A percentile compares a stretch with the other conserved stretches of the same genome.
Evolutionary conservation across 2,113 vertebrate genomes (phyloP).

Genomic region (Henicopernis longicauda): DNA sequence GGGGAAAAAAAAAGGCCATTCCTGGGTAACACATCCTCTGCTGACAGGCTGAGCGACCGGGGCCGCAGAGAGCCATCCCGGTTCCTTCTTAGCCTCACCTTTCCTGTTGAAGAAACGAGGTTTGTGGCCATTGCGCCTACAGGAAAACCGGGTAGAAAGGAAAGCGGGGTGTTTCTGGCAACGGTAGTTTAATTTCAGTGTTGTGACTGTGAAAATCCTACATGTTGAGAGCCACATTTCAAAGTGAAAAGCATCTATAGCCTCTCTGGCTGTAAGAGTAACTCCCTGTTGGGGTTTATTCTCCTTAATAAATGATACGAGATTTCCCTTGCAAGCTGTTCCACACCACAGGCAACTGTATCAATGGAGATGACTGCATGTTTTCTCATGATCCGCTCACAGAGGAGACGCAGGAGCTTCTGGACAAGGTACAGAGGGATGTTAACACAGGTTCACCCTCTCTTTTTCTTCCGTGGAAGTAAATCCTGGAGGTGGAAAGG

Average conservation of each 20-base stretch:
- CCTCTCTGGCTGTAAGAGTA: not conserved
- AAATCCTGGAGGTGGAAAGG: not conserved
- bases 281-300: not conserved
- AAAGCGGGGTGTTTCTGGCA: rapidly evolving
- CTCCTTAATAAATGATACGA: constrained; percentile 79
- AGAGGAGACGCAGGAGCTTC: constrained; percentile 87
- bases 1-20: rapidly evolving
- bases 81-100: not conserved
- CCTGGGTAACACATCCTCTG: too few species aligned
- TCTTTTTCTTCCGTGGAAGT: too few species aligned
- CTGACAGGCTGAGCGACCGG: not conserved
- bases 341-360: constrained; percentile 94
- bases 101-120: not conserved
- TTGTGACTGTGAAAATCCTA: rapidly evolving
- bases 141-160: rapidly evolving
- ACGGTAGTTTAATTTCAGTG: not conserved
- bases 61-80: not conserved
- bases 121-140: not conserved
- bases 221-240: rapidly evolving
- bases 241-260: rapidly evolving
- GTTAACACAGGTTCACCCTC: rapidly evolving
- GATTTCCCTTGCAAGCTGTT: constrained; percentile 96
- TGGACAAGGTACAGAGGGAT: constrained; percentile 81
- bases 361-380: constrained; percentile 95
- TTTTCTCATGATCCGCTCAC: constrained; percentile 90